Evolutionary conservation across 2,797 vertebrate species (phyloP), one percentile per base, ranked within the genome.

Genomic region (Anguilla obscura): DNA sequence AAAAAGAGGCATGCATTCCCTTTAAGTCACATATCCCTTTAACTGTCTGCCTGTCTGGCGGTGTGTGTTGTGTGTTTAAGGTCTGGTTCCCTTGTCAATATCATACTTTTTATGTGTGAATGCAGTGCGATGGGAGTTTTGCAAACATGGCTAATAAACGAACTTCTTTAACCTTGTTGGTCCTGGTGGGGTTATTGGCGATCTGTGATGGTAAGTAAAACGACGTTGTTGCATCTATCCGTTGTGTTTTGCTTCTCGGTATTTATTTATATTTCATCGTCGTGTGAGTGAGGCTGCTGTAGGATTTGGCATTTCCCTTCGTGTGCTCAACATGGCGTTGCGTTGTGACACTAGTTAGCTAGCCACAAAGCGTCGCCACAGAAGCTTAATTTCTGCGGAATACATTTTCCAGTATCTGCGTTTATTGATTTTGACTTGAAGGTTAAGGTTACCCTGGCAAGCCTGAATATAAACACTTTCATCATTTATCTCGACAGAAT

Each of bases 1-100:
- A 90, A 89, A 66, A 88, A 82, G 58, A 80, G 84, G 87, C 18
- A 79, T 71, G 88, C 94, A 94, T 93, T 93, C 94, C 95, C 96
- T 95, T 96, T 94, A 94, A 95, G 92, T 63, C 87, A 86, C 94
- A 91, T 93, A 86, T 95, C 95, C 95, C 95, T 95, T 96, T 95
- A 95, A 95, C 90, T 88, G 91, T 94, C 94, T 94, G 94, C 91
- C 90, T 91, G 91, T 88, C 89, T 90, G 90, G 91, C 90, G 91
- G 87, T 92, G 87, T 85, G 86, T 90, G 87, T 89, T 93, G 94
- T 88, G 94, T 93, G 95, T 93, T 92, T 92, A 94, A 93, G 94
- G 92, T 92, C 93, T 92, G 92, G 52, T 90, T 92, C 92, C 84
- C 91, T 93, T 93, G 92, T 95, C 93, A 89, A 86, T 88, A 94